Conservation (phyloP, 2,888 invertebrate species). For the Axea sp. region DNA sequence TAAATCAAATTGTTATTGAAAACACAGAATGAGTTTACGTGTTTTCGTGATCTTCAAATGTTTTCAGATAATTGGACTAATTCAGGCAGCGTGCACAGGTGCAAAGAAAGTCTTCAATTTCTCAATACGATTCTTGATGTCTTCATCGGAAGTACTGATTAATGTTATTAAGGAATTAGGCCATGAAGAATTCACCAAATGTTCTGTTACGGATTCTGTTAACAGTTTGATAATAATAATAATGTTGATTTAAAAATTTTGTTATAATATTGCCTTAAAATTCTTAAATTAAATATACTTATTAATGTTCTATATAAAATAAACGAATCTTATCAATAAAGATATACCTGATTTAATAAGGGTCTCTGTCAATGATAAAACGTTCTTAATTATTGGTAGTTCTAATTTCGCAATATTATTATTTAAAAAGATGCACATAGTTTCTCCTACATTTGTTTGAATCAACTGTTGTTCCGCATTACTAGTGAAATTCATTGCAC, state of each 20-base stretch:
- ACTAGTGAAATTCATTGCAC: constrained; percentile 72
- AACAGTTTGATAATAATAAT: too few relatives aligned
- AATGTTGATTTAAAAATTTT: too few relatives aligned
- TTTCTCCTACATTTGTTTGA: constrained; percentile 81
- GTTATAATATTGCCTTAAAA: too few relatives aligned
- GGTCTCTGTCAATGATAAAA: constrained; percentile 80
- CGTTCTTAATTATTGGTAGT: constrained; percentile 80
- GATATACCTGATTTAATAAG: constrained; percentile 78
- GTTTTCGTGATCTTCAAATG: not conserved
- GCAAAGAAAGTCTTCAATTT: constrained; percentile 35
- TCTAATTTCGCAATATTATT: constrained; percentile 81
- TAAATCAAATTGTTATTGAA: too few relatives aligned
- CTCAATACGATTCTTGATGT: constrained; percentile 24
- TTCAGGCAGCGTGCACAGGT: constrained; percentile 36
- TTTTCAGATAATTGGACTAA: constrained; percentile 16
- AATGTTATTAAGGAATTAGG: constrained; percentile 12
- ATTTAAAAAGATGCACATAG: constrained; percentile 80
- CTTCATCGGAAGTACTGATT: constrained; percentile 36
- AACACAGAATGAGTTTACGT: too few relatives aligned
- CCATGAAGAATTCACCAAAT: constrained; percentile 37
- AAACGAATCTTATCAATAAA: too few relatives aligned
- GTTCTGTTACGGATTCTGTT: constrained; percentile 40
- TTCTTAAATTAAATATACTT: too few relatives aligned
- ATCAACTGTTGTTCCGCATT: constrained; percentile 75
- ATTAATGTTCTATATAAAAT: too few relatives aligned